Percentiles rank a stretch among this genome's conserved stretches.
phyloP scores from a whole-genome alignment of 2,113 vertebrate genomes.

The Cinclus mexicanus region DNA sequence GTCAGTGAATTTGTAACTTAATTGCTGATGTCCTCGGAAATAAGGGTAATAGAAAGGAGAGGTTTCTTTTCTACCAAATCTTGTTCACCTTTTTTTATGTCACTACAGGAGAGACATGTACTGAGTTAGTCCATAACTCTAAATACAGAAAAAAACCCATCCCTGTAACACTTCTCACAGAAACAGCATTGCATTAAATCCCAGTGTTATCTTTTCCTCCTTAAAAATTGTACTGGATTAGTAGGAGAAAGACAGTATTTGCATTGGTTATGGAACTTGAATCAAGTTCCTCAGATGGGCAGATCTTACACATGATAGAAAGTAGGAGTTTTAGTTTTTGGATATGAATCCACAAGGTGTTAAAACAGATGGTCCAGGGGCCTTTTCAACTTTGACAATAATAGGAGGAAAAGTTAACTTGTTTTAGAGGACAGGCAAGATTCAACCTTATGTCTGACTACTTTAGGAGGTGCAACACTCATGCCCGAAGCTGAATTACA shows the following conservation, averaged over 20 bases:
- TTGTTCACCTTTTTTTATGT: not conserved
- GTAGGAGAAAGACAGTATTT: not conserved
- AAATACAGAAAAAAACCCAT: not conserved
- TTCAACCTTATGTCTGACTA: not conserved
- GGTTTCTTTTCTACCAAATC: not conserved
- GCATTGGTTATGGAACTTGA: not conserved
- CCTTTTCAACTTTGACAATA: not conserved
- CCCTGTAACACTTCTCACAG: not conserved
- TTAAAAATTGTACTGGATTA: not conserved
- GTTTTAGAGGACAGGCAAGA: not conserved
- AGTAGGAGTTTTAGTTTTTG: not conserved
- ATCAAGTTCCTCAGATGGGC: not conserved
- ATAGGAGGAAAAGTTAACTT: not conserved
- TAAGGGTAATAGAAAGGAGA: not conserved
- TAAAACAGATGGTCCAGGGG: not conserved
- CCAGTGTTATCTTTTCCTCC: not conserved
- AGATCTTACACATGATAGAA: not conserved
- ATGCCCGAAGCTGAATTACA: not conserved
- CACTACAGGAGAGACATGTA: not conserved
- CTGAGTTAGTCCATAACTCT: not conserved
- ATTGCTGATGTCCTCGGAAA: not conserved
- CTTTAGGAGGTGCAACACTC: not conserved
- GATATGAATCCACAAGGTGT: not conserved
- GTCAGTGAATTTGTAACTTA: not conserved
- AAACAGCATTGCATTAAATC: not conserved